Evolutionary conservation across 2,888 invertebrate species (phyloP).

Genomic region (Thera obeliscata): DNA sequence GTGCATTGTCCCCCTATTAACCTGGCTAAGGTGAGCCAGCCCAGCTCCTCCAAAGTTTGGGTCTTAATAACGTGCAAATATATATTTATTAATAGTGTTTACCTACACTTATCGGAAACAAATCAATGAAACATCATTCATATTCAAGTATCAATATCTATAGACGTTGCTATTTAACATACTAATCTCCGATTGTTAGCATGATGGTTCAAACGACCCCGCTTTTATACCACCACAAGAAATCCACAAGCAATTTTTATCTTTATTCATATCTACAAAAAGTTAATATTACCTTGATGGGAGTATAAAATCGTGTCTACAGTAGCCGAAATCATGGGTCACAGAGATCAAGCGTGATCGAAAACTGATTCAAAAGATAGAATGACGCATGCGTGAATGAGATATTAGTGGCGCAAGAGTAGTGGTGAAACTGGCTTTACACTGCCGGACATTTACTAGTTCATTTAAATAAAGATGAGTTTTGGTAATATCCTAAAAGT

Average conservation of each 20-base stretch:
- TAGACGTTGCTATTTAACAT: conserved; percentile 67
- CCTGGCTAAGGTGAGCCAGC: too few relatives aligned
- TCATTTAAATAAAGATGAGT: background rate
- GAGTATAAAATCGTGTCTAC: conserved; percentile 71
- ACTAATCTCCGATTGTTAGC: conserved; percentile 78
- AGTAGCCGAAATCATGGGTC: conserved; percentile 82
- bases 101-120: conserved; percentile 19
- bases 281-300: conserved; percentile 47
- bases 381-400: conserved; percentile 82
- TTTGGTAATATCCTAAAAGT: too few relatives aligned
- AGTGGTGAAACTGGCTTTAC: conserved; percentile 54
- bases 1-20: too few relatives aligned
- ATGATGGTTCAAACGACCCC: conserved; percentile 66
- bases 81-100: too few relatives aligned
- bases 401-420: conserved; percentile 71
- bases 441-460: conserved; percentile 38
- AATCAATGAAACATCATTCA: conserved; percentile 46
- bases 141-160: conserved; percentile 48
- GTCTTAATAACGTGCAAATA: too few relatives aligned
- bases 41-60: too few relatives aligned
- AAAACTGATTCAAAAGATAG: conserved; percentile 80
- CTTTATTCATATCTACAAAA: conserved; percentile 45
- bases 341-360: conserved; percentile 79
- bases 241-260: conserved; percentile 40
- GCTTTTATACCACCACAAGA: conserved; percentile 38